These are phyloP conservation scores for Oncorhynchus mykiss DNA, from an alignment of 2,113 vertebrate genomes.

Conservation along the genomic window DNA sequence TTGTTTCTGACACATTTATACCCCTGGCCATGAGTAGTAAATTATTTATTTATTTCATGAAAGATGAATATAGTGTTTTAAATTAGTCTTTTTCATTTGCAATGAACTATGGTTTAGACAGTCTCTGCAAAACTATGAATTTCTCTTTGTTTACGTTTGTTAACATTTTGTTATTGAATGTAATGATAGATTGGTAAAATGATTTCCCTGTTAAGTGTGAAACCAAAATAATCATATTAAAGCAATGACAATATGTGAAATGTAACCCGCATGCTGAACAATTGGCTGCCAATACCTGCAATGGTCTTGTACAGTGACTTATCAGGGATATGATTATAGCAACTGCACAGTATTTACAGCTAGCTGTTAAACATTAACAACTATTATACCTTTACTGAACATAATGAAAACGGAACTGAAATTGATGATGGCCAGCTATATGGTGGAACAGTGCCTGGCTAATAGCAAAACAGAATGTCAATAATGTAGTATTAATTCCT, in stretches of 20 bases:
- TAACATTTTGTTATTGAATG: neutral
- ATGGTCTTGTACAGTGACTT: neutral
- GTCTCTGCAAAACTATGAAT: neutral
- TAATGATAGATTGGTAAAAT: neutral
- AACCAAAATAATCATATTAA: neutral
- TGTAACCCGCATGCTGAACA: neutral
- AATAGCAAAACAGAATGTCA: conserved; percentile 20
- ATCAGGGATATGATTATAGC: no score
- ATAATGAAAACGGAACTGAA: conserved; percentile 15
- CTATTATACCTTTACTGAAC: no score
- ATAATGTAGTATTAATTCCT: conserved; percentile 37
- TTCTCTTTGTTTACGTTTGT: neutral
- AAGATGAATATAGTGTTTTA: neutral
- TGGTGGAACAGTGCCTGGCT: conserved; percentile 44
- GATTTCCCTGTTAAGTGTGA: neutral
- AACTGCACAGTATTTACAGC: no score
- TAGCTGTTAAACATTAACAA: no score
- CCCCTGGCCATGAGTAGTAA: neutral
- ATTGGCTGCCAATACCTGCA: neutral
- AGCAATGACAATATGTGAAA: neutral
- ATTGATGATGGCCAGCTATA: conserved; percentile 32
- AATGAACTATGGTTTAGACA: neutral
- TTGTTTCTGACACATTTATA: neutral
- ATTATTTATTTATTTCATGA: neutral
- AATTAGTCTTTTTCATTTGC: neutral